Percentiles rank a stretch among this genome's conserved stretches.
These are phyloP conservation scores for Hypomesus transpacificus DNA, from an alignment of 2,113 vertebrate genomes.

Conservation along the genomic window DNA sequence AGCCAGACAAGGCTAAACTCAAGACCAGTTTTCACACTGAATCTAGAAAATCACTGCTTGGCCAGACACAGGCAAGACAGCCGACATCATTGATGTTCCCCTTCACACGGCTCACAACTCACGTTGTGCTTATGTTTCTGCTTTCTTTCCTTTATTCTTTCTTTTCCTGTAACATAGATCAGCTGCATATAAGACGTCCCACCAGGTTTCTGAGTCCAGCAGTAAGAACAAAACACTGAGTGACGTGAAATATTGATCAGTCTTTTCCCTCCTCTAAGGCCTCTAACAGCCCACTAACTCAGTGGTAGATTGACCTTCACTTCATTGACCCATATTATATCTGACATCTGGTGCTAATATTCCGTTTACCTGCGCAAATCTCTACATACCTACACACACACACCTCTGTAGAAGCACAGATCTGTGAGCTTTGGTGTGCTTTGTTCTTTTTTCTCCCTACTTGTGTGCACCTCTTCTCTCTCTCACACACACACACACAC, in stretches of 20 bases:
- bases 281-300: too few species aligned
- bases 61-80: conserved; percentile 28
- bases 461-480: not conserved
- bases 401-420: too few species aligned
- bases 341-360: too few species aligned
- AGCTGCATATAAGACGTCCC: too few species aligned
- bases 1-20: conserved; percentile 7
- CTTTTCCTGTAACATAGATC: not conserved
- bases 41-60: conserved; percentile 33
- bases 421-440: too few species aligned
- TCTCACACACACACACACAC: not conserved
- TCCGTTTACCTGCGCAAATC: not conserved
- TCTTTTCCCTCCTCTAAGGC: not conserved
- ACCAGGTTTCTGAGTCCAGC: too few species aligned
- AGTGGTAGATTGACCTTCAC: too few species aligned
- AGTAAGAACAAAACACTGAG: too few species aligned
- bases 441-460: too few species aligned
- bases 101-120: conserved; percentile 43
- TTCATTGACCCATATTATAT: too few species aligned
- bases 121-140: conserved; percentile 40
- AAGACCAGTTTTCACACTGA: conserved; percentile 32
- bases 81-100: conserved; percentile 43
- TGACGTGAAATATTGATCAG: not conserved
- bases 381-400: not conserved
- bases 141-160: conserved; percentile 2